These are phyloP conservation scores for Cataglyphis albicans DNA, from an alignment of 2,888 invertebrate genomes.

Conservation along the genomic window DNA sequence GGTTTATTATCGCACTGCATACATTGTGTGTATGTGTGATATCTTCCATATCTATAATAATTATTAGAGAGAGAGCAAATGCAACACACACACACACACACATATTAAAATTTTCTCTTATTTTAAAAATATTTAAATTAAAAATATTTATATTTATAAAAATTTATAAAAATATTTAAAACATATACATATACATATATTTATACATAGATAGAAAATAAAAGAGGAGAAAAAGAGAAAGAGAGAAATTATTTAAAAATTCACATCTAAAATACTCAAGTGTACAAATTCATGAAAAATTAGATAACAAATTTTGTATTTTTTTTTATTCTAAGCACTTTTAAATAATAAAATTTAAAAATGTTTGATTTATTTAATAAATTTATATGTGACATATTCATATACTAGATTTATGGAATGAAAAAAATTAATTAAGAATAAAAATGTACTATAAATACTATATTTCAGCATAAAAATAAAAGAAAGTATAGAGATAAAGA, in stretches of 20 bases:
- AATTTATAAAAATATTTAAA: neutral
- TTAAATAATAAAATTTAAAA: neutral
- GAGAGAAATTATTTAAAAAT: neutral
- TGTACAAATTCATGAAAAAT: neutral
- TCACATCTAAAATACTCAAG: neutral
- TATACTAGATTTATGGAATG: neutral
- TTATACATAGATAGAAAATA: neutral
- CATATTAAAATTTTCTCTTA: neutral
- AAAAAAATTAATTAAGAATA: neutral
- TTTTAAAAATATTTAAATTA: neutral
- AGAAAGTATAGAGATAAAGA: neutral
- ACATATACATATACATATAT: neutral
- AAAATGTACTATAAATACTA: neutral
- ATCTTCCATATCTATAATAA: neutral
- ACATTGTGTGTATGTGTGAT: neutral
- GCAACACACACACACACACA: too few relatives aligned
- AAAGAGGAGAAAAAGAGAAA: neutral
- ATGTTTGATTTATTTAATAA: neutral
- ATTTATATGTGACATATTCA: neutral
- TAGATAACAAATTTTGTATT: neutral
- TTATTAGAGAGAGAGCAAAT: neutral
- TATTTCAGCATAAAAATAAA: neutral
- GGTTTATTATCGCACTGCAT: neutral
- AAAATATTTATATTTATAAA: too few relatives aligned
- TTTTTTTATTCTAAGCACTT: neutral